Percentiles rank a stretch among this genome's conserved stretches.
phyloP scores from a whole-genome alignment of 2,888 invertebrate genomes.

The Carabus problematicus region DNA sequence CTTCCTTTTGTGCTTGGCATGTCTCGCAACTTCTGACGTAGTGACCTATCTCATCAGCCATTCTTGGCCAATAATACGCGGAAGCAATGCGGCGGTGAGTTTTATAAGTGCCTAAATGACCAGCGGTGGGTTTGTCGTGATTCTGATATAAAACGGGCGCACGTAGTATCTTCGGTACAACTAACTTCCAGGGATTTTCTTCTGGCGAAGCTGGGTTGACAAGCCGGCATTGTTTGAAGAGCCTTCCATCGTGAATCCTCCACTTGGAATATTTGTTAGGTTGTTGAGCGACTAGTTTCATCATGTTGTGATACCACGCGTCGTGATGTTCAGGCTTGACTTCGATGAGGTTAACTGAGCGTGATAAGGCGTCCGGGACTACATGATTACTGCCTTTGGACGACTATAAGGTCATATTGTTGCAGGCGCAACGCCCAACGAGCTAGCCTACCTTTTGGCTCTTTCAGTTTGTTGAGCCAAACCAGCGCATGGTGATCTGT shows the following conservation, averaged over 20 bases:
- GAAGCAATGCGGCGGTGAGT: constrained; percentile 31
- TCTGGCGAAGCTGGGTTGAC: background rate
- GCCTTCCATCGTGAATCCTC: background rate
- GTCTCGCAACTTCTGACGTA: constrained; percentile 45
- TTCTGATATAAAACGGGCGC: constrained; percentile 30
- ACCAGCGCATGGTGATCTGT: background rate
- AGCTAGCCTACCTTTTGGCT: background rate
- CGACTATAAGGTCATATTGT: background rate
- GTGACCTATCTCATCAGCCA: constrained; percentile 30
- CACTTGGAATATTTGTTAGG: background rate
- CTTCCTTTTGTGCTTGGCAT: no score
- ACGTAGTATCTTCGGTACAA: constrained; percentile 30
- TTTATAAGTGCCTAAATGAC: no score
- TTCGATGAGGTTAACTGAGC: background rate
- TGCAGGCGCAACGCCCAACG: background rate
- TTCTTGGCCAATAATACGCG: constrained; percentile 44
- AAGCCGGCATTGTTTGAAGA: background rate
- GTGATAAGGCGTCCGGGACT: background rate
- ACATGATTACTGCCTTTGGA: background rate
- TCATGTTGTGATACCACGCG: background rate
- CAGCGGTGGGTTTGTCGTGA: no score
- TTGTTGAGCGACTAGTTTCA: background rate
- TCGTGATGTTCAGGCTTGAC: background rate
- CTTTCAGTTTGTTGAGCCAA: no score
- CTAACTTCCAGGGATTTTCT: constrained; percentile 43